phyloP scores from a whole-genome alignment of 2,797 vertebrate genomes.

The Podarcis lilfordi region DNA sequence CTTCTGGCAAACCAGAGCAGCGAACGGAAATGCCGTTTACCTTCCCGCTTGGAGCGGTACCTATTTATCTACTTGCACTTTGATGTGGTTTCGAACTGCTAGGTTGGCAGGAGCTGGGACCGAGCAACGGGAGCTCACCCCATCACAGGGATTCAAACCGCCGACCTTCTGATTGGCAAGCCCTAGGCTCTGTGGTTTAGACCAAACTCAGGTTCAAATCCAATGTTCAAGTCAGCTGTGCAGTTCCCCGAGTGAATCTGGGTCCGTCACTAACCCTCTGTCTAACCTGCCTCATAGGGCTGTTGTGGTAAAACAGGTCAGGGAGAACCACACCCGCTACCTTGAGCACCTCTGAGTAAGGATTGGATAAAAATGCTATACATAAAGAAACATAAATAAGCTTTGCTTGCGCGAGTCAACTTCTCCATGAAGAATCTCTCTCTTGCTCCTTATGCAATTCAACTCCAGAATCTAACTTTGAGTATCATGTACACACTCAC shows the following conservation, averaged over 20 bases:
- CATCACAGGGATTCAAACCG: no score
- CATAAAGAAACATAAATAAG: no score
- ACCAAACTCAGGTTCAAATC: neutral
- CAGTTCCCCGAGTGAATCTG: neutral
- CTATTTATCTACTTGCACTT: no score
- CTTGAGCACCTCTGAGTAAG: neutral
- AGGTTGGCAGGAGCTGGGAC: no score
- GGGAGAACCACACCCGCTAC: neutral
- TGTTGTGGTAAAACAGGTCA: neutral
- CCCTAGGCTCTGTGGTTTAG: no score
- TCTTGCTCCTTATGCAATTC: neutral
- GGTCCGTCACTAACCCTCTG: no score
- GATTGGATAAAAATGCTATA: neutral
- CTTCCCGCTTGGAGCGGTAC: no score
- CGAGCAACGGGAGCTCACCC: no score
- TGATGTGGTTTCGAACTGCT: no score
- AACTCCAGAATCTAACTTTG: neutral
- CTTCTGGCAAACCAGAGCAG: no score
- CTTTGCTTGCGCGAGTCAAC: neutral
- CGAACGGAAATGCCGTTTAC: fast-evolving
- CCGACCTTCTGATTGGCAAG: no score
- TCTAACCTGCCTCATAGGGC: neutral
- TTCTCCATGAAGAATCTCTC: neutral
- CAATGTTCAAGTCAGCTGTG: neutral
- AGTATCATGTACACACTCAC: neutral